Conservation (phyloP, 2,113 vertebrate genomes). For the Psittacara wagleri region DNA sequence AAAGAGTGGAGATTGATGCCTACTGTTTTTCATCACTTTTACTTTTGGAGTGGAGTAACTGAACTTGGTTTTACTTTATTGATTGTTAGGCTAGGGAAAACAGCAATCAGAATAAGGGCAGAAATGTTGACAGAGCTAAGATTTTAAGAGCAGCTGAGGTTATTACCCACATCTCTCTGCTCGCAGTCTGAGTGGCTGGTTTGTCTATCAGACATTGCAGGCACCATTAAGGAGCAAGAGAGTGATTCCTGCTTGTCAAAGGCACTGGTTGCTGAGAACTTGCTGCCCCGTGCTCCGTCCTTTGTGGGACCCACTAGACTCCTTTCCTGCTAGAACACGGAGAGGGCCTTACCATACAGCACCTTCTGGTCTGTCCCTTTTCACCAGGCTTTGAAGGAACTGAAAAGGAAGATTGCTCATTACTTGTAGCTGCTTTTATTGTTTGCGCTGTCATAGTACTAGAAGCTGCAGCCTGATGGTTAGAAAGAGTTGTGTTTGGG, state of each 20-base stretch:
- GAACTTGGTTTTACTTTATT: neutral
- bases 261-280: neutral
- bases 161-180: neutral
- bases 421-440: neutral
- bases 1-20: neutral
- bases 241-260: neutral
- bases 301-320: neutral
- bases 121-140: neutral
- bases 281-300: neutral
- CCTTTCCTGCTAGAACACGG: neutral
- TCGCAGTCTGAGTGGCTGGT: neutral
- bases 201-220: neutral
- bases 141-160: neutral
- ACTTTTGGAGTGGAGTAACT: neutral
- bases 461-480: neutral
- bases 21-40: neutral
- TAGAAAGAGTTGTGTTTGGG: neutral
- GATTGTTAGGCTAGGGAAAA: neutral
- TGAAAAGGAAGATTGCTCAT: neutral
- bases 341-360: neutral
- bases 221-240: neutral
- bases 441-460: neutral
- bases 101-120: neutral
- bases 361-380: neutral
- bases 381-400: neutral